A percentile compares a stretch with the other conserved stretches of the same genome.
phyloP scores from a whole-genome alignment of 2,797 vertebrate species.

The Sebastes wilsoni region DNA sequence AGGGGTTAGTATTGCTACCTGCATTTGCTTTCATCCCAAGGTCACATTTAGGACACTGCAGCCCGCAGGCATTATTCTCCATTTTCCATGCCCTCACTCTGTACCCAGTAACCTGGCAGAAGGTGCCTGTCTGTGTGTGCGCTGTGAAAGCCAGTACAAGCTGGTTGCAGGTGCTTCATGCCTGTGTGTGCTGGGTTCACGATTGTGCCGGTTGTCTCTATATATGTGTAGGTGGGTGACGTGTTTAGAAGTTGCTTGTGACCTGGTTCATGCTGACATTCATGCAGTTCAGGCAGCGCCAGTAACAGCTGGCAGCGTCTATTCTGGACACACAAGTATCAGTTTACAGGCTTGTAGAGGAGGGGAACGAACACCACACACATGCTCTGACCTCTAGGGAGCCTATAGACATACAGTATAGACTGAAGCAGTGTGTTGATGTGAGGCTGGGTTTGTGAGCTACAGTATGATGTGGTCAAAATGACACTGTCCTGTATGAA shows the following conservation, averaged over 20 bases:
- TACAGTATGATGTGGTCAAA: neutral
- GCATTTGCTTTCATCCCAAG: slow-evolving; percentile 24
- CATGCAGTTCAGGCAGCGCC: slow-evolving; percentile 27
- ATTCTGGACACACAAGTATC: slow-evolving; percentile 64
- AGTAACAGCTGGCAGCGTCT: slow-evolving; percentile 68
- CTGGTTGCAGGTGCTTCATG: slow-evolving; percentile 49
- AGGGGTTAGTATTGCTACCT: slow-evolving; percentile 15
- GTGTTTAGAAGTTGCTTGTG: neutral
- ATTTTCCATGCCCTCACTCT: neutral
- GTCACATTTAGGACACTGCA: slow-evolving; percentile 19
- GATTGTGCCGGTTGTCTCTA: neutral
- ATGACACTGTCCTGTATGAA: neutral
- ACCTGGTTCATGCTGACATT: slow-evolving; percentile 34
- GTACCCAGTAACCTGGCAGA: neutral
- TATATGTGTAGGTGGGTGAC: neutral
- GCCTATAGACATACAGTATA: slow-evolving; percentile 13
- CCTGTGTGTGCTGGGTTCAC: neutral
- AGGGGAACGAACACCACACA: neutral
- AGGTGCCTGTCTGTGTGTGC: neutral
- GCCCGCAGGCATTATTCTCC: neutral
- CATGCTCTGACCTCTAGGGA: slow-evolving; percentile 15
- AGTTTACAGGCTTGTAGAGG: slow-evolving; percentile 21
- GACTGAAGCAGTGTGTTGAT: neutral
- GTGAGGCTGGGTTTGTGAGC: neutral
- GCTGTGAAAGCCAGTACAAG: slow-evolving; percentile 30